Evolutionary conservation across 2,113 vertebrate species (phyloP).

Genomic region (Beaufortia kweichowensis): DNA sequence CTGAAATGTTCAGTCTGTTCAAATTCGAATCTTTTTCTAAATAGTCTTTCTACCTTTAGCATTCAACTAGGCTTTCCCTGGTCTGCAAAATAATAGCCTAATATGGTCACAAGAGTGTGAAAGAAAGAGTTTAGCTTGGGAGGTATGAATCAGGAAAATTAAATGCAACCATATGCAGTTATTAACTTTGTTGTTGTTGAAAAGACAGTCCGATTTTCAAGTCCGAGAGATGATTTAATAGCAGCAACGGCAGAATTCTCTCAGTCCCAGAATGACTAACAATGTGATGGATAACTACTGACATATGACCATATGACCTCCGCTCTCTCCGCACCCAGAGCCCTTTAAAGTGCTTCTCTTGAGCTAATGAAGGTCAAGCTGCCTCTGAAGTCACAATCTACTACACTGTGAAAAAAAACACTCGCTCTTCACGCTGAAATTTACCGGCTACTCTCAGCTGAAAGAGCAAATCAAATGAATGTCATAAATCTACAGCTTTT

Average conservation of each 20-base stretch:
- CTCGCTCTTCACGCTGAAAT: constrained; percentile 14
- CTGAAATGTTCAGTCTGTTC: not conserved
- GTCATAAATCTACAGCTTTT: constrained; percentile 27
- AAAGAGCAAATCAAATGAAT: constrained; percentile 10
- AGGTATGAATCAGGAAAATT: not conserved
- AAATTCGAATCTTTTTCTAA: not conserved
- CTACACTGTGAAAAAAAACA: constrained; percentile 7
- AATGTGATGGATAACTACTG: constrained; percentile 20
- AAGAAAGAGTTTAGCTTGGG: not conserved
- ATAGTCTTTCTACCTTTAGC: not conserved
- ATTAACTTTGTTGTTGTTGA: not conserved
- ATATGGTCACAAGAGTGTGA: not conserved
- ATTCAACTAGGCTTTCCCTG: not conserved
- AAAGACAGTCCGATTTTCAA: not conserved
- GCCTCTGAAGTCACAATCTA: constrained; percentile 31
- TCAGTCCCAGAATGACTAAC: constrained; percentile 8
- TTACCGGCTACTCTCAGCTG: constrained; percentile 1
- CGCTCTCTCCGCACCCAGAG: not conserved
- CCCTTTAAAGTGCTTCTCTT: not conserved
- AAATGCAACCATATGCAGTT: not conserved
- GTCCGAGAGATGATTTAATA: constrained; percentile 7
- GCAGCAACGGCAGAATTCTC: not conserved
- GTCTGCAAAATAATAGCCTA: not conserved
- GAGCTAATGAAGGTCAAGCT: constrained; percentile 53
- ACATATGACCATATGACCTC: constrained; percentile 16